Evolutionary conservation across 2,888 invertebrate species (phyloP).

Genomic region (Kryphioiulus occultus): DNA sequence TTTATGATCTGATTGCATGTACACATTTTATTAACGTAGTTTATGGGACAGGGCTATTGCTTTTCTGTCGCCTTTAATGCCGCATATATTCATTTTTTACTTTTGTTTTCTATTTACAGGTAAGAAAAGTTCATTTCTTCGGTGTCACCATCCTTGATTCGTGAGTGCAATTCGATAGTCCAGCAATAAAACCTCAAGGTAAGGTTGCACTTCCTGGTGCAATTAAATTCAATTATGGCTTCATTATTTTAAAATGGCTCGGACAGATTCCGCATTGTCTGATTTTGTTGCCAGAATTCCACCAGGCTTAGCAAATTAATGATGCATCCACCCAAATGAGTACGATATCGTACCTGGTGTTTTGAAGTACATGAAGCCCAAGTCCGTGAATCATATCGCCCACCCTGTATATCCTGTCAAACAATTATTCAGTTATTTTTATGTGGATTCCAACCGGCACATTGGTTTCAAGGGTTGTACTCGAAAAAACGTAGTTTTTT

Average conservation of each 20-base stretch:
- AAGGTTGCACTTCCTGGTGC: not conserved
- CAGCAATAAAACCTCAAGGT: conserved; percentile 6
- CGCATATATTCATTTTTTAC: no score
- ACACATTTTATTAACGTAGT: no score
- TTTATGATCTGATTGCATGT: no score
- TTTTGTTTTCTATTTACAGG: conserved; percentile 3
- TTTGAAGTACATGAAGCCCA: not conserved
- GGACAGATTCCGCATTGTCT: conserved; percentile 18
- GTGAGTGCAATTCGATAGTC: not conserved
- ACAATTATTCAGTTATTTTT: no score
- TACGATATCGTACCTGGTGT: not conserved
- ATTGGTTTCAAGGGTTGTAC: no score
- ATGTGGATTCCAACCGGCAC: no score
- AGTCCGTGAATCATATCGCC: no score
- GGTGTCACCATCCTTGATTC: not conserved
- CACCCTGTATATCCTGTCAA: no score
- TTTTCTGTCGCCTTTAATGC: no score
- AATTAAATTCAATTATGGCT: not conserved
- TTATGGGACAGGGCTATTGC: no score
- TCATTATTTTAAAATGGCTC: not conserved
- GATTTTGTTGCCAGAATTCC: not conserved
- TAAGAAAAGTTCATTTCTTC: not conserved
- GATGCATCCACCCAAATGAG: not conserved
- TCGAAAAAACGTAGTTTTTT: no score
- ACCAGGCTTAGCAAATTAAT: not conserved